These are phyloP conservation scores for Acanthurus lineatus DNA, from an alignment of 2,797 vertebrate genomes.

Conservation along the genomic window DNA sequence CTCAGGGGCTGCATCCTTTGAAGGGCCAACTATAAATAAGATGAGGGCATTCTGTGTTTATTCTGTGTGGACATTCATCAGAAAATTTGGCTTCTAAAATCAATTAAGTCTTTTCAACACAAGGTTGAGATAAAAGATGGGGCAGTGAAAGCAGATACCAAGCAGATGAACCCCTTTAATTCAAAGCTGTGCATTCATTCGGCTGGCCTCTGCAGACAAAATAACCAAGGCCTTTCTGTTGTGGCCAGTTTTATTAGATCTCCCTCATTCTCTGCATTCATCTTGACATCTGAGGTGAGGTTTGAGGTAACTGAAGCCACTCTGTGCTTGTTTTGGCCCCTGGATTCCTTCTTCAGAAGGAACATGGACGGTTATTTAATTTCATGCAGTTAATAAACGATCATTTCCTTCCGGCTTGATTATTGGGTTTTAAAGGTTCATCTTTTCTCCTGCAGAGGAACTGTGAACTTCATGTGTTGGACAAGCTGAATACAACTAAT, in stretches of 20 bases:
- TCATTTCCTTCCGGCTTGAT: slow-evolving; percentile 75
- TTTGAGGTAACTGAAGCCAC: slow-evolving; percentile 55
- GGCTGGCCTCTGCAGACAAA: slow-evolving; percentile 64
- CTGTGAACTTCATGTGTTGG: slow-evolving; percentile 87
- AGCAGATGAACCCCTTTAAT: slow-evolving; percentile 59
- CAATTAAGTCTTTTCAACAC: slow-evolving; percentile 75
- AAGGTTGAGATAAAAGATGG: slow-evolving; percentile 63
- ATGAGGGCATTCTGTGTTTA: slow-evolving; percentile 48
- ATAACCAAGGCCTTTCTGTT: slow-evolving; percentile 75
- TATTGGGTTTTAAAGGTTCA: slow-evolving; percentile 90
- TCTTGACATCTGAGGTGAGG: slow-evolving; percentile 60
- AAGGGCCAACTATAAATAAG: slow-evolving; percentile 57
- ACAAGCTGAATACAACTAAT: slow-evolving; percentile 88
- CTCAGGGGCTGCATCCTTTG: slow-evolving; percentile 43
- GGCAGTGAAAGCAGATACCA: slow-evolving; percentile 82
- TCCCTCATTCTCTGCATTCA: slow-evolving; percentile 51
- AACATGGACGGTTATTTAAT: slow-evolving; percentile 90
- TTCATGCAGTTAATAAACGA: slow-evolving; percentile 90
- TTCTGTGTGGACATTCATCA: slow-evolving; percentile 53
- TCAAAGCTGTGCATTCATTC: slow-evolving; percentile 78
- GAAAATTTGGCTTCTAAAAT: slow-evolving; percentile 69
- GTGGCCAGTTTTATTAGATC: slow-evolving; percentile 70
- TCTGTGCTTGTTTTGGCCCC: slow-evolving; percentile 38
- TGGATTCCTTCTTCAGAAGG: slow-evolving; percentile 80
- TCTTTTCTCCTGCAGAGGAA: slow-evolving; percentile 88